A percentile compares a stretch with the other conserved stretches of the same genome.
Evolutionary conservation across 2,888 invertebrate species (phyloP).

Genomic region (Notocelia uddmanniana): DNA sequence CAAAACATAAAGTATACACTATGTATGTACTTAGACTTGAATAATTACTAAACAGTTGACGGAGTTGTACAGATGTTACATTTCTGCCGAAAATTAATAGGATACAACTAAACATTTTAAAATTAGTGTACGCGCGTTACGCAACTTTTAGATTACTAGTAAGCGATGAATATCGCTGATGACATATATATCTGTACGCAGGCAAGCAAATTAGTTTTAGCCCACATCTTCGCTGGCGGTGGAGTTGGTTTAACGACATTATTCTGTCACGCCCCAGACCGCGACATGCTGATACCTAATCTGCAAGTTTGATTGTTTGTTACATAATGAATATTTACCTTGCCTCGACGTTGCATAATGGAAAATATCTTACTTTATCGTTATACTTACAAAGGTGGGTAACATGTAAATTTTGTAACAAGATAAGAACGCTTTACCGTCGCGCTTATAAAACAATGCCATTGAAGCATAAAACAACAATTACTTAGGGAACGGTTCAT

Average conservation of each 20-base stretch:
- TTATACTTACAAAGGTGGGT: conserved; percentile 4
- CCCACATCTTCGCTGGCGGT: conserved; percentile 11
- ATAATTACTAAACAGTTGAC: too few relatives aligned
- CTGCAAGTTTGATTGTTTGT: conserved; percentile 43
- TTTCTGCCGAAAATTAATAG: too few relatives aligned
- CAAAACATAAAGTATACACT: too few relatives aligned
- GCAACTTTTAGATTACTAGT: neutral
- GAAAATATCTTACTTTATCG: conserved; percentile 24
- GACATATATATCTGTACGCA: neutral
- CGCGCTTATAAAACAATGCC: conserved; percentile 37
- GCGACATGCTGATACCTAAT: conserved; percentile 31
- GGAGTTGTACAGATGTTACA: too few relatives aligned
- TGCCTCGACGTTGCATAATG: conserved; percentile 1
- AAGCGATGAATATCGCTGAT: conserved; percentile 11
- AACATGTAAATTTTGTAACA: conserved; percentile 43
- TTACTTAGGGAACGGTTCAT: conserved; percentile 35
- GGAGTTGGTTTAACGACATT: conserved; percentile 29
- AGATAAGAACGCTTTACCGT: conserved; percentile 39
- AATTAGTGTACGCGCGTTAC: neutral
- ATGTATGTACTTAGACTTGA: too few relatives aligned
- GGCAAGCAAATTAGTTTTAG: conserved; percentile 5
- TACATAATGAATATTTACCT: conserved; percentile 38
- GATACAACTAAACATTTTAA: too few relatives aligned
- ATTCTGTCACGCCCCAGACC: conserved; percentile 12
- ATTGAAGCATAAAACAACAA: conserved; percentile 42